Percentiles rank a stretch among this genome's conserved stretches.
Conservation (phyloP, 2,113 vertebrate species). For the Aythya baeri region DNA sequence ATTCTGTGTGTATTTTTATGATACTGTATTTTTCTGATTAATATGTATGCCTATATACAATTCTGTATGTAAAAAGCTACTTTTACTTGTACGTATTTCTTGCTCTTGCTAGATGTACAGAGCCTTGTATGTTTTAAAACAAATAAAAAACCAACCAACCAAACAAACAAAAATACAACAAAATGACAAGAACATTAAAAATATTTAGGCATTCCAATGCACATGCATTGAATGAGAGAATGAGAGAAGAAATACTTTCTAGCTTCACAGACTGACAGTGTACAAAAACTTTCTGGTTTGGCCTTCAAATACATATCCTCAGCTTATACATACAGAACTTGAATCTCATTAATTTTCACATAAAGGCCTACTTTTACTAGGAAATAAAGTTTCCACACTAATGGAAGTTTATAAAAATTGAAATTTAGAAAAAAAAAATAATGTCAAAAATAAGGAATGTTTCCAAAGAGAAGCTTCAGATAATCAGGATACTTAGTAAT, state of each 20-base stretch:
- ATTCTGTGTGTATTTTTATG: not conserved
- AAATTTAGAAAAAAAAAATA: not conserved
- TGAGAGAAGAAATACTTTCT: not conserved
- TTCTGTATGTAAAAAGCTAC: not conserved
- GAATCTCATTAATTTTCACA: not conserved
- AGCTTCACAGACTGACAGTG: not conserved
- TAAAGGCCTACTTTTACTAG: not conserved
- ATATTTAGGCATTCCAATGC: not conserved
- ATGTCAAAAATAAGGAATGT: not conserved
- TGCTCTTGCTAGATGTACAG: not conserved
- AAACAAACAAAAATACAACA: not conserved
- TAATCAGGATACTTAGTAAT: not conserved
- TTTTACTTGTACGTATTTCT: not conserved
- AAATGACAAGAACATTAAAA: rapidly evolving
- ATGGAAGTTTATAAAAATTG: too few species aligned
- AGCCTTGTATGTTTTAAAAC: not conserved
- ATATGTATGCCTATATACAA: not conserved
- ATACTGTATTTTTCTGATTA: not conserved
- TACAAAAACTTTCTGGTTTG: not conserved
- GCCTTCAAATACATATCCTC: not conserved
- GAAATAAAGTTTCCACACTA: not conserved
- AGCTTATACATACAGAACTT: not conserved
- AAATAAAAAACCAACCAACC: not conserved
- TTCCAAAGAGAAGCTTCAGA: not conserved
- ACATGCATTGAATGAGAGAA: not conserved